phyloP scores from a whole-genome alignment of 1,140 invertebrate species.

The Orius laevigatus region DNA sequence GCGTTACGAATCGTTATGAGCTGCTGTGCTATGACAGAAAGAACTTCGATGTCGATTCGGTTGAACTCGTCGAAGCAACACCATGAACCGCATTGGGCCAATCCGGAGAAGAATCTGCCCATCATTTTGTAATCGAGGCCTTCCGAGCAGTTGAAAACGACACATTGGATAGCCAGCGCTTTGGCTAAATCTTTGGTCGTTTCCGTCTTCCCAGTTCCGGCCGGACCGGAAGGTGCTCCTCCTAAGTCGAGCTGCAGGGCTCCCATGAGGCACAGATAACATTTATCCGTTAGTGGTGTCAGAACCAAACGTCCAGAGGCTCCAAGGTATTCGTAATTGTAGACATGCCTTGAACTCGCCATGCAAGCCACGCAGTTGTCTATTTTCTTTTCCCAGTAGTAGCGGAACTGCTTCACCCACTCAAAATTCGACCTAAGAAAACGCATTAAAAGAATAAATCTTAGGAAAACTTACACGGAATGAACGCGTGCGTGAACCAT shows the following conservation, averaged over 20 bases:
- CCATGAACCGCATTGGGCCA: conserved; percentile 78
- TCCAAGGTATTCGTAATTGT: conserved; percentile 86
- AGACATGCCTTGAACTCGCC: conserved; percentile 60
- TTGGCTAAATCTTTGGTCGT: conserved; percentile 85
- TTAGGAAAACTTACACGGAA: conserved; percentile 32
- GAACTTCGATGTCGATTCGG: conserved; percentile 75
- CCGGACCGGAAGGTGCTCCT: conserved; percentile 74
- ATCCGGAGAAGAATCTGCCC: conserved; percentile 70
- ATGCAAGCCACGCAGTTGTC: conserved; percentile 61
- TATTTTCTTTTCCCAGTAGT: conserved; percentile 70
- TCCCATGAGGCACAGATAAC: conserved; percentile 74
- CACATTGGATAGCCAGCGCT: conserved; percentile 69
- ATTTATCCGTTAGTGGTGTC: conserved; percentile 70
- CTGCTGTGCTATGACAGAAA: conserved; percentile 77
- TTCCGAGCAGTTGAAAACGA: conserved; percentile 84
- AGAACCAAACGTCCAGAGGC: conserved; percentile 65
- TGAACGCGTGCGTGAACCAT: conserved; percentile 47
- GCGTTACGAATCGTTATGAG: conserved; percentile 61
- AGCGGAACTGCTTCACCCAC: conserved; percentile 80
- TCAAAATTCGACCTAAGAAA: conserved; percentile 45
- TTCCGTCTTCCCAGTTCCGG: conserved; percentile 89
- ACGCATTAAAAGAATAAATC: background rate
- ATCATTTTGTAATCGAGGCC: conserved; percentile 74
- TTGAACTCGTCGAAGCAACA: conserved; percentile 89
- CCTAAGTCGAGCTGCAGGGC: conserved; percentile 68